Evolutionary conservation across 2,888 invertebrate genomes (phyloP).

Genomic region (Argyra leucocephala): DNA sequence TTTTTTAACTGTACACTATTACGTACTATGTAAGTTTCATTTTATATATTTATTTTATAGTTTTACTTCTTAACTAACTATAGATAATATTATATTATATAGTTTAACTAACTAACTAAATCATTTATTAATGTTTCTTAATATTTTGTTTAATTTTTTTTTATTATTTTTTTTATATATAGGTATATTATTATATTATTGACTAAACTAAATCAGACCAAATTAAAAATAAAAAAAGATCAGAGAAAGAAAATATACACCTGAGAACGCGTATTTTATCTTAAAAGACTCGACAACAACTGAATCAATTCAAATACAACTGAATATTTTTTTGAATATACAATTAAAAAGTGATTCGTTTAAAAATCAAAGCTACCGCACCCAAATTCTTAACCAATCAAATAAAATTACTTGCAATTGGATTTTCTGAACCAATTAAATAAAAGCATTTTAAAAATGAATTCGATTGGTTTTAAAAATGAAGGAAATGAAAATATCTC

Average conservation of each 20-base stretch:
- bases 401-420: neutral
- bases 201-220: neutral
- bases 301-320: neutral
- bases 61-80: too few relatives aligned
- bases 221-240: neutral
- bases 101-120: too few relatives aligned
- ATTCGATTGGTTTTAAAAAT: neutral
- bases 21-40: too few relatives aligned
- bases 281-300: slow-evolving; percentile 6
- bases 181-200: too few relatives aligned
- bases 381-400: neutral
- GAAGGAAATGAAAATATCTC: neutral
- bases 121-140: neutral
- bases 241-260: neutral
- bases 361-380: neutral
- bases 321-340: too few relatives aligned
- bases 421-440: neutral
- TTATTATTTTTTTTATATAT: neutral
- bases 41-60: too few relatives aligned
- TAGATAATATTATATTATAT: too few relatives aligned
- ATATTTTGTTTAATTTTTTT: neutral
- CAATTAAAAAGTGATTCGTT: neutral
- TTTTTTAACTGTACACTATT: too few relatives aligned
- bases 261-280: neutral
- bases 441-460: neutral